Evolutionary conservation across 1,140 invertebrate genomes (phyloP), one percentile per base, ranked within the genome.

Genomic region (Glomeris maerens): DNA sequence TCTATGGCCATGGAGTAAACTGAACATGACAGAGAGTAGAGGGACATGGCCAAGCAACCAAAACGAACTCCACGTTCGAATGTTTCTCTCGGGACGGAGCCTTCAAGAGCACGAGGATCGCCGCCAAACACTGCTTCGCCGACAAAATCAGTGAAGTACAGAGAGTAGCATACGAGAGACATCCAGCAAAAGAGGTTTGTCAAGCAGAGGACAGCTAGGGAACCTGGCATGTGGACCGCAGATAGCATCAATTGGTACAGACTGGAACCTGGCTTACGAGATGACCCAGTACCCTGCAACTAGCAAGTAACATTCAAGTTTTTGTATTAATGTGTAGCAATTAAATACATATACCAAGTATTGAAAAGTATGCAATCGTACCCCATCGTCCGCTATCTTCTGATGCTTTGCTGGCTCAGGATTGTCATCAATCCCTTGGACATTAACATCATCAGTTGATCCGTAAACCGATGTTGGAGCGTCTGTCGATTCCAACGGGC

Each of bases 131-230:
- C 88, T 26, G 86, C 80, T 69, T 96, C 89, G 0, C 90, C 93
- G 3, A 96, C 91, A 64, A 94, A 97, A 67, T 96, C 91, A 0
- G 93, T 96, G 64, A 96, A 96, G 66, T 95, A 96, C 0, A 97
- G 70, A 0, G 91, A 95, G 62, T 96, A 97, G 64, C 89, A 94
- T 1, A 96, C 88, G 49, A 96, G 83, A 0, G 90, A 87, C 88
- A 93, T 95, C 93, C 92, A 96, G 62, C 88, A 94, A 65, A 95
- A 95, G 0, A 95, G 72, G 71, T 96, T 96, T 0, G 91, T 95
- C 2, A 94, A 54, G 60, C 92, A 96, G 1, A 97, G 74, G 57
- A 90, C 78, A 29, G 80, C 74, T 49, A 97, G 69, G 1, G 85
- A 91, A 50, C 72, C 69, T 0, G 92, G 91, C 86, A 96, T 93